These are phyloP conservation scores for Hylia prasina DNA, from an alignment of 2,113 vertebrate genomes.

Conservation along the genomic window DNA sequence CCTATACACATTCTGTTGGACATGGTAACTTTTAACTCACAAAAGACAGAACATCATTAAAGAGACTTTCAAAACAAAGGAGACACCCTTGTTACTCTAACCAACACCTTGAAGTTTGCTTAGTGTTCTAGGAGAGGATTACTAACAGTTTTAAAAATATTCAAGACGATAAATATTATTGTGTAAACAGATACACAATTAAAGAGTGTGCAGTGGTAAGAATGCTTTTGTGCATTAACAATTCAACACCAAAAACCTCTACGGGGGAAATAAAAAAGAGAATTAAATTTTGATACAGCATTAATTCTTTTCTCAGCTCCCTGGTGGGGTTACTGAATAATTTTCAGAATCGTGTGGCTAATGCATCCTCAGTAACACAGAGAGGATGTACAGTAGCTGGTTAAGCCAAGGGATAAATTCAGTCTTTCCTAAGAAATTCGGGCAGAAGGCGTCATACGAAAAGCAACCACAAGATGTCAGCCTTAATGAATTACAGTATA, in stretches of 20 bases:
- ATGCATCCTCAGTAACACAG: not conserved
- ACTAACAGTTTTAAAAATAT: not conserved
- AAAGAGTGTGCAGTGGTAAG: not conserved
- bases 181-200: not conserved
- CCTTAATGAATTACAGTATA: conserved; percentile 26
- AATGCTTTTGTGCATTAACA: not conserved
- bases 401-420: not conserved
- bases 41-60: not conserved
- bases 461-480: conserved; percentile 74
- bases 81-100: not conserved
- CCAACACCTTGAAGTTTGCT: not conserved
- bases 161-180: not conserved
- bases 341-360: not conserved
- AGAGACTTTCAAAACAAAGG: not conserved
- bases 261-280: fast-evolving
- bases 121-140: not conserved
- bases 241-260: not conserved
- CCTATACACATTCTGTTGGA: not conserved
- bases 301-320: not conserved
- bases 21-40: not conserved
- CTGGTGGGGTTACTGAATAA: not conserved
- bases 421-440: not conserved
- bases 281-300: not conserved
- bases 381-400: not conserved
- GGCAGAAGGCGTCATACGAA: not conserved